Evolutionary conservation across 2,888 invertebrate genomes (phyloP).

Genomic region (Temnothorax rugatulus): DNA sequence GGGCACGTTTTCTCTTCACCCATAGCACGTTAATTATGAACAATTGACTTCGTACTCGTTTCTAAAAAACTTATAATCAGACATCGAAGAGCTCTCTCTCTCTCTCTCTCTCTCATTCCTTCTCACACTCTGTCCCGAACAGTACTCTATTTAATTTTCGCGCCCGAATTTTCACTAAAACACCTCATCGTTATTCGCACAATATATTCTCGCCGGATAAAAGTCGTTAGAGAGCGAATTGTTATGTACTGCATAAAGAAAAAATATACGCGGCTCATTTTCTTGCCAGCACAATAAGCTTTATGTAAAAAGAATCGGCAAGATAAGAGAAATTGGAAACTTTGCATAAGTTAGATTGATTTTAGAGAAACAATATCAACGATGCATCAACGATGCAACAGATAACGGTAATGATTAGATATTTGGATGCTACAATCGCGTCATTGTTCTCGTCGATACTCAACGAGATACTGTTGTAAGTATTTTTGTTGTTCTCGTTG

Average conservation of each 20-base stretch:
- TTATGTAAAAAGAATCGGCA: neutral
- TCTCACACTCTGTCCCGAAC: neutral
- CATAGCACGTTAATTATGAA: constrained; percentile 64
- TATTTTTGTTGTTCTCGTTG: constrained; percentile 12
- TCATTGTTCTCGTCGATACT: constrained; percentile 1
- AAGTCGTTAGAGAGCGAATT: neutral
- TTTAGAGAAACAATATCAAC: neutral
- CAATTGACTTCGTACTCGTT: constrained; percentile 66
- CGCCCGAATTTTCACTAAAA: constrained; percentile 5
- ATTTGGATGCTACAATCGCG: neutral
- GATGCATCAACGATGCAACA: constrained; percentile 1
- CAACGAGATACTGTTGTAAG: neutral
- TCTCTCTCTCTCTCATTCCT: constrained; percentile 21
- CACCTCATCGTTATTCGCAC: constrained; percentile 3
- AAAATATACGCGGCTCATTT: neutral
- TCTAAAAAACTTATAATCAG: constrained; percentile 43
- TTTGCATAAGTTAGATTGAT: neutral
- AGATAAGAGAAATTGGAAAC: neutral
- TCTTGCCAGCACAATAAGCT: neutral
- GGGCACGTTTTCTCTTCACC: constrained; percentile 35
- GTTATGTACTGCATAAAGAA: neutral
- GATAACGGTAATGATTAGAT: neutral
- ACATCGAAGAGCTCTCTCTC: constrained; percentile 23
- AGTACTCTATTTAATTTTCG: neutral
- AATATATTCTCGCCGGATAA: neutral